phyloP scores from a whole-genome alignment of 1,140 invertebrate genomes.

The Neomicropteryx cornuta region DNA sequence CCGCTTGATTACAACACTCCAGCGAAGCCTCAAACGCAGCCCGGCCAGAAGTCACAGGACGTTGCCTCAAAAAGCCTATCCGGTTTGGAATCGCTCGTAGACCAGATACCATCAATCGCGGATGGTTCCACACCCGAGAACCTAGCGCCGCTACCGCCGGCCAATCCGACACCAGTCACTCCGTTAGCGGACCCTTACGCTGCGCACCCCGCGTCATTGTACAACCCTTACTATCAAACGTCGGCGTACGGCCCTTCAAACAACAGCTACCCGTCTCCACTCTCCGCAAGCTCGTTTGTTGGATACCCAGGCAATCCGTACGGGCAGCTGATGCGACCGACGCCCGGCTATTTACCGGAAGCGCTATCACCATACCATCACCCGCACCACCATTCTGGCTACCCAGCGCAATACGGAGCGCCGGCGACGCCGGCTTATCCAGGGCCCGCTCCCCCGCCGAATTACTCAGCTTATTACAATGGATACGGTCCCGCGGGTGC shows the following conservation, averaged over 20 bases:
- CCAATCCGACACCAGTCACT: constrained; percentile 14
- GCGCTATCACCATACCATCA: constrained; percentile 26
- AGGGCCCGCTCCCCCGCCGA: constrained; percentile 24
- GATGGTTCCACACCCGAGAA: constrained; percentile 36
- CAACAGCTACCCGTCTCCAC: constrained; percentile 16
- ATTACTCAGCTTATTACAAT: constrained; percentile 28
- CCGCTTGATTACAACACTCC: constrained; percentile 24
- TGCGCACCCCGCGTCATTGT: constrained; percentile 12
- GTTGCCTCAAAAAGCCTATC: constrained; percentile 80
- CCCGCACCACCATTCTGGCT: constrained; percentile 15
- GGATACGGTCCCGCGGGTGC: constrained; percentile 31
- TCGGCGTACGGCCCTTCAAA: constrained; percentile 15
- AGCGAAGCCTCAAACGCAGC: constrained; percentile 20
- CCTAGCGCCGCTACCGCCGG: constrained; percentile 11
- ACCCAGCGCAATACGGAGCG: constrained; percentile 13
- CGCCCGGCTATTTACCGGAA: constrained; percentile 37
- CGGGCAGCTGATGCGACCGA: constrained; percentile 33
- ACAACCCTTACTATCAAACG: constrained; percentile 15
- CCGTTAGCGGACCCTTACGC: constrained; percentile 26
- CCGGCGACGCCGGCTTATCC: constrained; percentile 25
- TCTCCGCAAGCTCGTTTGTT: constrained; percentile 31
- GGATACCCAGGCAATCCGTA: constrained; percentile 34
- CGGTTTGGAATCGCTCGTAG: constrained; percentile 77
- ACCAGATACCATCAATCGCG: constrained; percentile 81
- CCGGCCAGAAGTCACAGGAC: constrained; percentile 44